Evolutionary conservation across 2,888 invertebrate genomes (phyloP).

Genomic region (Sussaba pulchella): DNA sequence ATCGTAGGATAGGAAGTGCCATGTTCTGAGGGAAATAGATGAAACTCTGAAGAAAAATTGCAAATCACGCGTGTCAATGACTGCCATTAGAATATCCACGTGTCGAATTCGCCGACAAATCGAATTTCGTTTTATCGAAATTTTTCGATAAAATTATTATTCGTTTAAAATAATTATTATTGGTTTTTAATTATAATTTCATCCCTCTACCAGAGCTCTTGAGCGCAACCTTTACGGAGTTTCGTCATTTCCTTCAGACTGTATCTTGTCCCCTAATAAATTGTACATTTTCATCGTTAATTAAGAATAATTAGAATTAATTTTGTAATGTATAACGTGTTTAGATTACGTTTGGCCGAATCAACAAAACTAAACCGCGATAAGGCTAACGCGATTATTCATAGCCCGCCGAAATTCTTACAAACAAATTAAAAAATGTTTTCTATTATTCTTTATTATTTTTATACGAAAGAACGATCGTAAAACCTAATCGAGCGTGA

Average conservation of each 20-base stretch:
- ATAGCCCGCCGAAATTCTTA: not conserved
- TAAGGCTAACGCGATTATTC: not conserved
- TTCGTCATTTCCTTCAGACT: slow-evolving; percentile 64
- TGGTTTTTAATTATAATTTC: not conserved
- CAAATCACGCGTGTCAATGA: slow-evolving; percentile 45
- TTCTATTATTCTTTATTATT: slow-evolving; percentile 13
- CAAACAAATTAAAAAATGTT: not conserved
- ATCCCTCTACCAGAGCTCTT: slow-evolving; percentile 21
- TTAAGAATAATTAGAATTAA: slow-evolving; percentile 74
- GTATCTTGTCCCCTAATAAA: slow-evolving; percentile 63
- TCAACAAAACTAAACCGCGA: slow-evolving; percentile 13
- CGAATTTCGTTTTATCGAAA: slow-evolving; percentile 19
- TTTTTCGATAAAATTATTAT: too few species aligned
- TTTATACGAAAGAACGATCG: slow-evolving; percentile 30
- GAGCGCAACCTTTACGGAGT: slow-evolving; percentile 22
- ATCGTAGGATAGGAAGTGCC: slow-evolving; percentile 82
- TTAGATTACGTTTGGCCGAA: slow-evolving; percentile 17
- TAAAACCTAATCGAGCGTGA: slow-evolving; percentile 4
- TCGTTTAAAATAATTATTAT: too few species aligned
- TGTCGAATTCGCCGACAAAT: slow-evolving; percentile 5
- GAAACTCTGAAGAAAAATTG: slow-evolving; percentile 52
- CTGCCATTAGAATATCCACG: slow-evolving; percentile 54
- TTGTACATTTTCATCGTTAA: slow-evolving; percentile 81
- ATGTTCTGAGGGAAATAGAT: slow-evolving; percentile 78
- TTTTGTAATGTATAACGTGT: slow-evolving; percentile 73